Base-by-base conservation (phyloP, 2,797 vertebrate genomes). In the Sylvia borin region DNA sequence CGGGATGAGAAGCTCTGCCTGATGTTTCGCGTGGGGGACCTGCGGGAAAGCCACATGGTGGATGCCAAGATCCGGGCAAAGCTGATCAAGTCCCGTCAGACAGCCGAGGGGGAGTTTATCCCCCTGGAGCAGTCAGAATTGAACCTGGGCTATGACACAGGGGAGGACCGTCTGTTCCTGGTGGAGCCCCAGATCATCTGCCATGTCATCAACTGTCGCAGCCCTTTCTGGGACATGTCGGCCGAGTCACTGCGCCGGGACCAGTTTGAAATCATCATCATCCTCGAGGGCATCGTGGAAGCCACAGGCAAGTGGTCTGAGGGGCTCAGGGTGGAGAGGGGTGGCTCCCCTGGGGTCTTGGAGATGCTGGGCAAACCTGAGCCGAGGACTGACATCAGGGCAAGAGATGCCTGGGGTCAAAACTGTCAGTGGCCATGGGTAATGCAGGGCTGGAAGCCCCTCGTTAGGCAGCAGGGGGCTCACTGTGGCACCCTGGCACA, bases 181-280 rank as follows among this genome's bases (percentile, higher is more conserved):
- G 98, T 99, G 90, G 98, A 99, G 86, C 98, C 98, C 0, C 98
- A 99, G 96, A 98, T 98, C 88, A 98, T 99, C 65, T 98, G 98
- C 58, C 98, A 99, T 1, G 24, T 97, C 90, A 98, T 99, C 92
- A 97, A 97, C 32, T 75, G 92, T 12, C 97, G 50, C 95, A 99
- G 98, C 83, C 98, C 98, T 5, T 98, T 98, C 97, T 99, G 98
- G 98, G 98, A 98, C 78, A 92, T 98, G 84, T 98, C 98, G 0
- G 97, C 97, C 0, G 97, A 98, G 82, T 94, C 97, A 0, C 68
- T 99, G 88, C 97, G 85, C 67, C 97, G 97, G 73, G 98, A 98
- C 72, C 97, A 95, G 78, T 98, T 99, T 4, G 98, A 99, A 92
- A 98, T 99, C 93, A 98, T 98, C 20, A 94, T 98, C 85, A 99